Evolutionary conservation across 2,113 vertebrate species (phyloP), one percentile per base, ranked within the genome.

Genomic region (Eurypyga helias): DNA sequence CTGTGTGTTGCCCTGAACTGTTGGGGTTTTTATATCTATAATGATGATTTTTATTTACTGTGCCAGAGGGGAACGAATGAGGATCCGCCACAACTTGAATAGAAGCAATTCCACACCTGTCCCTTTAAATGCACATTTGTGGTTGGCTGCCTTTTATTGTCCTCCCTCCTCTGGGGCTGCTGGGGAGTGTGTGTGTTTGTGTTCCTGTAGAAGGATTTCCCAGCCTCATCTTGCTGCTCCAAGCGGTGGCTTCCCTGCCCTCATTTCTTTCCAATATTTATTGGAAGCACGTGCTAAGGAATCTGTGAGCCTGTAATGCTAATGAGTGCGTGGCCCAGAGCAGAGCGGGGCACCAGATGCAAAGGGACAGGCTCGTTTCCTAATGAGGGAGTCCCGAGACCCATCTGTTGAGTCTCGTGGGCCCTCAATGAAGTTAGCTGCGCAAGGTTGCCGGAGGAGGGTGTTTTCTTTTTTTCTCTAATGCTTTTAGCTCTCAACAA

Each of bases 351-450:
- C 89, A 94, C 85, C 97, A 97, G 97, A 97, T 97, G 94, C 91
- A 89, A 77, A 88, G 67, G 76, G 80, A 67, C 9, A 2, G 81
- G 89, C 69, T 6, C 20, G 18, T 66, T 91, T 93, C 93, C 86
- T 87, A 95, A 93, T 93, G 95, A 96, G 87, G 85, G 87, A 87
- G 92, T 89, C 96, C 97, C 24, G 36, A 96, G 96, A 88, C 92
- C 98, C 98, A 98, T 98, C 98, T 98, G 98, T 97, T 98, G 97
- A 97, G 92, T 95, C 96, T 95, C 57, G 43, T 87, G 71, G 87
- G 87, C 83, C 90, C 89, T 98, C 97, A 97, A 96, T 97, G 96
- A 93, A 87, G 94, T 96, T 97, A 89, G 92, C 94, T 93, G 94
- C 10, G 9, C 48, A 66, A 96, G 93, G 85, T 97, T 96, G 94